Conservation (phyloP, 2,113 vertebrate genomes). For the Irena cyanogastra region DNA sequence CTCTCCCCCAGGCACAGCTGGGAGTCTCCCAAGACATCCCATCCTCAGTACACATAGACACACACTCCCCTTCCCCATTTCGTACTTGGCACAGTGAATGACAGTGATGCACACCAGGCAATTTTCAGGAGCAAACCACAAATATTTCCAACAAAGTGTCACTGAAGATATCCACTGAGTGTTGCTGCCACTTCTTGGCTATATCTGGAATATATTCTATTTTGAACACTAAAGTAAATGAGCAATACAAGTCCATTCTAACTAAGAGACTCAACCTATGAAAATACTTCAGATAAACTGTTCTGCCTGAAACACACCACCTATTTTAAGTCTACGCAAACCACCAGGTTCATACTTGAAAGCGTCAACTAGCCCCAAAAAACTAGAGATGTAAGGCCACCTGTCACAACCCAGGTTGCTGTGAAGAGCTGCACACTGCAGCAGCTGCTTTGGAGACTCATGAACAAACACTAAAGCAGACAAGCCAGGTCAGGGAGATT, state of each 20-base stretch:
- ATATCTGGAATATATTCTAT: neutral
- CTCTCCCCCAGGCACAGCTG: accelerated
- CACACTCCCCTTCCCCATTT: neutral
- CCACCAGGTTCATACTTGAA: neutral
- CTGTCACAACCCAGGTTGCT: neutral
- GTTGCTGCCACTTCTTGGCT: neutral
- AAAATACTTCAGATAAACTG: neutral
- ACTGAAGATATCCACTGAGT: neutral
- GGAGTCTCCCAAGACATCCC: neutral
- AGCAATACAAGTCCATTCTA: neutral
- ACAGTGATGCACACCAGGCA: neutral
- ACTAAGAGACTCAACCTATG: neutral
- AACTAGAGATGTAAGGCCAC: neutral
- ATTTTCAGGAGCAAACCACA: neutral
- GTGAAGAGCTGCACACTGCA: neutral
- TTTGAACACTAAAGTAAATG: neutral
- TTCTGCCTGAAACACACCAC: neutral
- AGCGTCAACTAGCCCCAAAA: neutral
- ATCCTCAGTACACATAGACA: neutral
- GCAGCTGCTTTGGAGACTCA: neutral
- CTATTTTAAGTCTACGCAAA: neutral
- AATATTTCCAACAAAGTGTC: neutral
- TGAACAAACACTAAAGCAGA: neutral
- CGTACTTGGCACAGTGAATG: neutral
- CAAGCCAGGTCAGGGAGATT: neutral